Base-by-base conservation (phyloP, 2,113 vertebrate species). In the Peromyscus polionotus region DNA sequence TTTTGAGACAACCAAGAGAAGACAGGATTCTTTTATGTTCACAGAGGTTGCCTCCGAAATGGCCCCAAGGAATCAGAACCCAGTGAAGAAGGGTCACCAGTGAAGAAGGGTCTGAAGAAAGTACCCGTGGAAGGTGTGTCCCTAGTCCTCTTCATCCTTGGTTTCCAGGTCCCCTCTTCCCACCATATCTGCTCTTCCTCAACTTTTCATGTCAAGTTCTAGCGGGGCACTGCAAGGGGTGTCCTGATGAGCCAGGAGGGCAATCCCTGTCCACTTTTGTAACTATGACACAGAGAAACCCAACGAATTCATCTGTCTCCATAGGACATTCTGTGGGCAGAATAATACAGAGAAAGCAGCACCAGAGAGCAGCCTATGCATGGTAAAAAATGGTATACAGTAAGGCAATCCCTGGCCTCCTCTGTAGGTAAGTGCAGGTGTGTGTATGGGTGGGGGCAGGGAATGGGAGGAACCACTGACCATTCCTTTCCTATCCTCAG, bases 111-210 rank as follows among this genome's bases (percentile, higher is more conserved):
- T 51, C 51, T 11, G 16, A 68, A 68, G 85, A 65, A 36, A 6
- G 36, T 8, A 1, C 48, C 24, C 11, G 3, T 65, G 92, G 83
- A 81, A 70, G 94, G 59, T 88, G 26, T 24, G n/a, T 42, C 22
- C 0, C 1, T 5, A 4, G 1, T 24, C 22, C 17, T 36, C 76
- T 28, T 14, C 17, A 10, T 0, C 65, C 57, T 7, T 1, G 2
- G 33, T 6, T 45, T 83, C 85, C 33, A 13, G 54, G 3, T 61
- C 24, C 51, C 33, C 33, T 36, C 77, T 57, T 12, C 31, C 88
- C 2, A 2, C 42, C 14, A 51, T 51, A 51, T 51, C 51, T 51
- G 51, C 51, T 48, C 51, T 51, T 51, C 51, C 51, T 77, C 26
- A 77, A 31, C 45, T 77, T 13, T 51, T 76, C 45, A 76, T 26